Base-by-base conservation (phyloP, 2,113 vertebrate species). In the Nibea albiflora region DNA sequence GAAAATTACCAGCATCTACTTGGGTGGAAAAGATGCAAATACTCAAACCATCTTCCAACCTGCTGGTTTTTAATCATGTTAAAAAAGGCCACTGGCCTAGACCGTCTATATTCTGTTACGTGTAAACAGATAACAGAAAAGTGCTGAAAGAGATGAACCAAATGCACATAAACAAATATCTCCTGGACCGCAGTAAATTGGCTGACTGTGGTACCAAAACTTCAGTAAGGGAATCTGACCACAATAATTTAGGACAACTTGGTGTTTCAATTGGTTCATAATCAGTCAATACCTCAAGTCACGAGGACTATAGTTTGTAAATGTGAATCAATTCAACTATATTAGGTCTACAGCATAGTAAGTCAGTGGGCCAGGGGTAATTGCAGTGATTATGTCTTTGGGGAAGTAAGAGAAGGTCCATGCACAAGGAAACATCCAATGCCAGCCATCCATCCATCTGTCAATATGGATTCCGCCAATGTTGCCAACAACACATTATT, bases 91-190 rank as follows among this genome's bases (percentile, higher is more conserved):
- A 64, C 15, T 60, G 65, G 46, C 50, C 52, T 35, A 24, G 19
- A 56, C 42, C 14, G 73, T 47, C 44, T 60, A 46, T 81, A 67
- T 61, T 83, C 76, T 81, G 73, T 65, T 85, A 17, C 49, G 46
- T 79, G 49, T 76, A 65, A 64, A 60, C n/a, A 17, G 63, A 49
- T 75, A 11, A 56, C 24, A 66, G 12, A 57, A 31, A 73, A 73
- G 53, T 49, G 49, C 50, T 52, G 5, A 49, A 50, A 44, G 46
- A 39, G 3, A 56, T 71, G 71, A 76, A 31, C 46, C 35, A 79
- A 67, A 63, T 46, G 39, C 71, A 79, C 16, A 53, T 71, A 71
- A 84, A 64, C 50, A 61, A 62, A 22, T 9, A 57, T 76, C 44
- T 46, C 64, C 20, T 10, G 31, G 26, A 49, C 20, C 64, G 76